Percentiles rank a stretch among this genome's conserved stretches.
Conservation (phyloP, 2,113 vertebrate genomes). For the Pachycephala philippinensis region DNA sequence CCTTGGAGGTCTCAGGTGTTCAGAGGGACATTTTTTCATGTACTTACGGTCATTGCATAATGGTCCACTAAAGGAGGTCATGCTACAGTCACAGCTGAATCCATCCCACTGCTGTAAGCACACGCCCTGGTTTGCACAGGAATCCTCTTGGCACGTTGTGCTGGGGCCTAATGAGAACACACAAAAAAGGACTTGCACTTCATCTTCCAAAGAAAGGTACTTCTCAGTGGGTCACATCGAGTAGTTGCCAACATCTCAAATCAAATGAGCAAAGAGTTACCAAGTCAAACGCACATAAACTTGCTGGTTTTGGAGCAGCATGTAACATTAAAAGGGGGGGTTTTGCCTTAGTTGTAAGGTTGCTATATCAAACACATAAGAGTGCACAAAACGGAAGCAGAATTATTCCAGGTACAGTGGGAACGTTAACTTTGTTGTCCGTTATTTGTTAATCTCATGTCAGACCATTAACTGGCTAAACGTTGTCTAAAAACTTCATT, state of each 20-base stretch:
- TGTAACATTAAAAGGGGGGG: not conserved
- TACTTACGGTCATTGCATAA: slow-evolving; percentile 95
- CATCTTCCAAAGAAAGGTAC: not conserved
- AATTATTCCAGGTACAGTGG: slow-evolving; percentile 25
- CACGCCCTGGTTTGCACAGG: slow-evolving; percentile 96
- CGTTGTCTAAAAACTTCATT: slow-evolving; percentile 8
- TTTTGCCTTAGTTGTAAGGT: not conserved
- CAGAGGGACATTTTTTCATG: not conserved
- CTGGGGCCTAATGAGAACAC: slow-evolving; percentile 84
- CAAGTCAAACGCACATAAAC: slow-evolving; percentile 10
- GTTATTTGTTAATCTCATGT: not conserved
- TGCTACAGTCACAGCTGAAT: slow-evolving; percentile 97
- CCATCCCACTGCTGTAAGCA: slow-evolving; percentile 98
- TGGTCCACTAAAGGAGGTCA: slow-evolving; percentile 94
- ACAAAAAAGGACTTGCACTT: slow-evolving; percentile 50
- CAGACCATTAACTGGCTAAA: slow-evolving; percentile 19
- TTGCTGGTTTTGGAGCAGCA: not conserved
- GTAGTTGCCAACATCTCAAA: slow-evolving; percentile 75
- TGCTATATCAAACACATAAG: not conserved
- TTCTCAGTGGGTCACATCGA: slow-evolving; percentile 44
- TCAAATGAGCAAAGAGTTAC: slow-evolving; percentile 41
- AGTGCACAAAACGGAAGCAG: slow-evolving; percentile 24
- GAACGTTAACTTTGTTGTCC: not conserved
- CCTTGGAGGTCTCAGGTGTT: not conserved
- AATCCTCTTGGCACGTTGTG: slow-evolving; percentile 97